These are phyloP conservation scores for Knipowitschia caucasica DNA, from an alignment of 2,797 vertebrate genomes.

Conservation along the genomic window DNA sequence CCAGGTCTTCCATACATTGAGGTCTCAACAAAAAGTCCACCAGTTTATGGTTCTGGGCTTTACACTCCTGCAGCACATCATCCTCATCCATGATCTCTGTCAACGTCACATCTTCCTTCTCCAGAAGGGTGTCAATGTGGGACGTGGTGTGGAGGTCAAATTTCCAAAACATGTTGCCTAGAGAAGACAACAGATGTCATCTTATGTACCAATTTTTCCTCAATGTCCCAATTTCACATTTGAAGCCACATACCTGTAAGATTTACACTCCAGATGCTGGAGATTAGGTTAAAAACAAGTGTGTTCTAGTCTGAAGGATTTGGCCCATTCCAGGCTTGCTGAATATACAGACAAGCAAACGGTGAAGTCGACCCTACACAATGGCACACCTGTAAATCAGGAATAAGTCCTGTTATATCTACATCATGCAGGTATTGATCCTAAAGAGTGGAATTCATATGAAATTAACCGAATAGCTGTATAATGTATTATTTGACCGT, in stretches of 20 bases:
- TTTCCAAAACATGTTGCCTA: slow-evolving; percentile 98
- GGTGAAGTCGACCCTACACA: slow-evolving; percentile 67
- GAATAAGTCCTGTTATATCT: not conserved
- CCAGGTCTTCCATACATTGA: slow-evolving; percentile 94
- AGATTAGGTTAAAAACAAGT: slow-evolving; percentile 76
- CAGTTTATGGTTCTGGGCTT: slow-evolving; percentile 97
- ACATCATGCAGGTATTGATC: no score
- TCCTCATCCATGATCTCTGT: slow-evolving; percentile 98
- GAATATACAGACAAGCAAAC: slow-evolving; percentile 53
- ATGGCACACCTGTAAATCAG: slow-evolving; percentile 61
- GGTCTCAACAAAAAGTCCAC: slow-evolving; percentile 94
- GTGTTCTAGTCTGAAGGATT: slow-evolving; percentile 82
- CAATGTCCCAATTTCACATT: not conserved
- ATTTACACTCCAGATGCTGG: slow-evolving; percentile 65
- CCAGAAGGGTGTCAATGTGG: slow-evolving; percentile 96
- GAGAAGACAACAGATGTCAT: slow-evolving; percentile 28
- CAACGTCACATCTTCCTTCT: slow-evolving; percentile 95
- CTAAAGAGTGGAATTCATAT: no score
- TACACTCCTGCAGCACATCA: slow-evolving; percentile 96
- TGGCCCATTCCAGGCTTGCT: slow-evolving; percentile 94
- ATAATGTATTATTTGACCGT: no score
- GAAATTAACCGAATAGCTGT: no score
- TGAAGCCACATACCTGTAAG: slow-evolving; percentile 55
- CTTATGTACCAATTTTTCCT: not conserved
- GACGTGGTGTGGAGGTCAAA: slow-evolving; percentile 99